Evolutionary conservation across 1,140 invertebrate genomes (phyloP).

Genomic region (Probaryconus sp.): DNA sequence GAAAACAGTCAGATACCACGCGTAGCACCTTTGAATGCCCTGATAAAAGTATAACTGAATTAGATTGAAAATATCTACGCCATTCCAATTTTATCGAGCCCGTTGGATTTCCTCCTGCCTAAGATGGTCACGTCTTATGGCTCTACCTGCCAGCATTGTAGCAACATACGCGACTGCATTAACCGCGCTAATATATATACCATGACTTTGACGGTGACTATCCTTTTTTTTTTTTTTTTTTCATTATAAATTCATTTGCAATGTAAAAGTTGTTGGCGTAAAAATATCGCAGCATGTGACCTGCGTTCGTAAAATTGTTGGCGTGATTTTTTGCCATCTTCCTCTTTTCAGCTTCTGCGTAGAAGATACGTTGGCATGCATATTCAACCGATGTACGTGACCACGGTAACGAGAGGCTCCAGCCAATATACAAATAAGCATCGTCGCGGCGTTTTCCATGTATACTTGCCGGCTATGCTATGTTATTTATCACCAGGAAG

Average conservation of each 20-base stretch:
- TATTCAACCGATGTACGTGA: slow-evolving; percentile 60
- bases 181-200: too few species aligned
- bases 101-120: too few species aligned
- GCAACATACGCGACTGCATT: too few species aligned
- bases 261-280: slow-evolving; percentile 19
- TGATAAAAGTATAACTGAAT: too few species aligned
- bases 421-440: slow-evolving; percentile 58
- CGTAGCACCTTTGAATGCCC: too few species aligned
- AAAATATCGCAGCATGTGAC: slow-evolving; percentile 55
- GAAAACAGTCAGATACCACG: too few species aligned
- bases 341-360: slow-evolving; percentile 56
- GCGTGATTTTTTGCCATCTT: slow-evolving; percentile 45
- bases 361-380: slow-evolving; percentile 59
- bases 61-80: too few species aligned
- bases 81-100: too few species aligned
- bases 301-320: slow-evolving; percentile 52
- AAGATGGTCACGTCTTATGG: too few species aligned
- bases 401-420: slow-evolving; percentile 52
- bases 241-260: slow-evolving; percentile 53
- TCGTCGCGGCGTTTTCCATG: slow-evolving; percentile 55
- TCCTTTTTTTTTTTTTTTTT: slow-evolving; percentile 27
- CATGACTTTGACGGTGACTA: slow-evolving; percentile 8
- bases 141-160: too few species aligned
- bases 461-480: slow-evolving; percentile 45
- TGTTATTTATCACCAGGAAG: slow-evolving; percentile 66